Evolutionary conservation across 1,140 invertebrate genomes (phyloP).

Genomic region (Saxidomus purpurata): DNA sequence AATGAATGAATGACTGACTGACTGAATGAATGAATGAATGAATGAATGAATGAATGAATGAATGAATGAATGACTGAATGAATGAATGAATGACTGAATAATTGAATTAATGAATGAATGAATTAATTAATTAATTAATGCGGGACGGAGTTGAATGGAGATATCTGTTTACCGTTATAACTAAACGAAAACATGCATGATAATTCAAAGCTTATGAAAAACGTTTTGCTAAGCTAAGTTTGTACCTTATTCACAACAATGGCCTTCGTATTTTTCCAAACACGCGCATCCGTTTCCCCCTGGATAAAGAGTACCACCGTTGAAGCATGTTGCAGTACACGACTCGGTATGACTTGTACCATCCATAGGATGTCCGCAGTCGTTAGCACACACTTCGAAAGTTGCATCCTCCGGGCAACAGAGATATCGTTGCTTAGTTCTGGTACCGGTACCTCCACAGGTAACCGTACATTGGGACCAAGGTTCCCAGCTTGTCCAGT

Average conservation of each 20-base stretch:
- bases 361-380: not conserved
- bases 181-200: too few relatives aligned
- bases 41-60: too few relatives aligned
- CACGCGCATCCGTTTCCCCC: not conserved
- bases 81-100: too few relatives aligned
- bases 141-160: too few relatives aligned
- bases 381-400: not conserved
- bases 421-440: not conserved
- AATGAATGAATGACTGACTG: too few relatives aligned
- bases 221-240: too few relatives aligned
- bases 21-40: too few relatives aligned
- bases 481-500: not conserved
- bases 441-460: not conserved
- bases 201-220: too few relatives aligned
- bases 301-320: not conserved
- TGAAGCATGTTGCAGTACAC: not conserved
- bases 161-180: too few relatives aligned
- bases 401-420: not conserved
- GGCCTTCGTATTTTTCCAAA: not conserved
- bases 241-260: conserved; percentile 23
- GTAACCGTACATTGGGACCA: not conserved
- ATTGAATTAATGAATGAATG: too few relatives aligned
- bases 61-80: too few relatives aligned
- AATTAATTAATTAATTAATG: not conserved
- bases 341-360: not conserved